Base-by-base conservation (phyloP, 1,140 invertebrate species). In the Solen grandis region DNA sequence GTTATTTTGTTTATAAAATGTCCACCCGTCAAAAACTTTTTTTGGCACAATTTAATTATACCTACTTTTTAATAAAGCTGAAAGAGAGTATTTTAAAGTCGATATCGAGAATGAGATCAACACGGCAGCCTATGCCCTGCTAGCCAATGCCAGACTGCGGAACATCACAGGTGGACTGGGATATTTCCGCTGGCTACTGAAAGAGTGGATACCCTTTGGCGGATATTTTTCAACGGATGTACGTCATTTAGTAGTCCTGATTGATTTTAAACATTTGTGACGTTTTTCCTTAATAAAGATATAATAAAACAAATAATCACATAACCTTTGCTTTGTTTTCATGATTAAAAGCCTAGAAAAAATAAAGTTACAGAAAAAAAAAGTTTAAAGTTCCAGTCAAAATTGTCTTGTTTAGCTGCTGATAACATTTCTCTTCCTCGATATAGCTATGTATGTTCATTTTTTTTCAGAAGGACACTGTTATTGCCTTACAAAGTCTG, bases 391-490 rank as follows among this genome's bases (percentile, higher is more conserved):
- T 1, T 33, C n/a, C 0, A n/a, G 2, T 19, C 35, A 2, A 36
- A n/a, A 25, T 16, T 35, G n/a, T 3, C 4, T 0, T 68, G 22
- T 2, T 16, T 68, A 1, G 22, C 5, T 35, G n/a, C n/a, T 60
- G 2, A 22, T 60, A 4, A 29, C 16, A 16, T 60, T 60, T 14
- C 59, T 5, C 19, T 2, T n/a, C n/a, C n/a, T n/a, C n/a, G n/a
- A n/a, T n/a, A n/a, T n/a, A n/a, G n/a, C n/a, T n/a, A n/a, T n/a
- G n/a, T n/a, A n/a, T n/a, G n/a, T n/a, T n/a, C n/a, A n/a, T n/a
- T n/a, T n/a, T n/a, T n/a, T n/a, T n/a, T n/a, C n/a, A n/a, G n/a
- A 84, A 93, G 89, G 93, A 93, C 82, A 93, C 93, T 0, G 91
- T 93, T 0, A 84, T 93, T 27, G 93, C 91, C 22, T 83, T 93